Base-by-base conservation (phyloP, 2,888 invertebrate species). In the Apodemia duryi region DNA sequence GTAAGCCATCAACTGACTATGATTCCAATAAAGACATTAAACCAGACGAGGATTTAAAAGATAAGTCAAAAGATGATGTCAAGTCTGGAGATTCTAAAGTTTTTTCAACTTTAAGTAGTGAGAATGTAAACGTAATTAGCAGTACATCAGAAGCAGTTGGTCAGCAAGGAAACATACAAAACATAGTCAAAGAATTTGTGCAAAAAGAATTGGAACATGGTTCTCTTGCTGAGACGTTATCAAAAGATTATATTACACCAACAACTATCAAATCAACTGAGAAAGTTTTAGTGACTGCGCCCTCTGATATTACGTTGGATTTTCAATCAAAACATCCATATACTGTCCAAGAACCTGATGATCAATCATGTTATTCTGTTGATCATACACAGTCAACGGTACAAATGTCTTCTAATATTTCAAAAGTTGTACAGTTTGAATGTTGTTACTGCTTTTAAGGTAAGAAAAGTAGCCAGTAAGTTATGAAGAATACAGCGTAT, bases 381-480 rank as follows among this genome's bases (percentile, higher is more conserved):
- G 66, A 64, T 11, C 72, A 72, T 38, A 69, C 69, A n/a, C 72
- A 60, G n/a, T 62, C 65, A 6, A 72, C 75, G 29, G 74, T 78
- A 69, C 71, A 73, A 21, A 70, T 73, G 11, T 75, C 77, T 4
- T 71, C 85, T 7, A 86, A 88, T 63, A 74, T 82, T 51, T 79
- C 95, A 60, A 95, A 97, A 10, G 94, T 96, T 1, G 94, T 96
- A 0, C 95, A 96, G 77, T n/a, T n/a, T n/a, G n/a, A n/a, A n/a
- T n/a, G n/a, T n/a, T n/a, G n/a, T n/a, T n/a, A n/a, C n/a, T n/a
- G n/a, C n/a, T n/a, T n/a, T n/a, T n/a, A n/a, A n/a, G n/a, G n/a
- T n/a, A n/a, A n/a, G n/a, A n/a, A n/a, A n/a, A n/a, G n/a, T n/a
- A n/a, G n/a, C n/a, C n/a, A n/a, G n/a, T n/a, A n/a, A n/a, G n/a